These are phyloP conservation scores for Brachionus sp. DNA, from an alignment of 1,140 invertebrate species.

Conservation along the genomic window DNA sequence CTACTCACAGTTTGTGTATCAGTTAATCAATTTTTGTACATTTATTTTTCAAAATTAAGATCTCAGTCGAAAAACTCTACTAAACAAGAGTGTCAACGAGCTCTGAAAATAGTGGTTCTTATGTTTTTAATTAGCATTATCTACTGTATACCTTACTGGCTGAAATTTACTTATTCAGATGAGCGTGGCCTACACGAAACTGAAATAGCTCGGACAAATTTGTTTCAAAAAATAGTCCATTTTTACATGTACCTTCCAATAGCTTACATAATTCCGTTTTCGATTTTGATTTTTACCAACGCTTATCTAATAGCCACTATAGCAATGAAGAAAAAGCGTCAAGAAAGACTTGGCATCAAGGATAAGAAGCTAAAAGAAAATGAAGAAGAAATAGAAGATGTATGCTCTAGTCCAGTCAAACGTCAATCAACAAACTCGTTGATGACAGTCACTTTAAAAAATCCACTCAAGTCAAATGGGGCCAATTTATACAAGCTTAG, in stretches of 20 bases:
- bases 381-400: neutral
- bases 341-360: neutral
- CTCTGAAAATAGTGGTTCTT: neutral
- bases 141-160: conserved; percentile 33
- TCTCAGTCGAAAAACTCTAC: neutral
- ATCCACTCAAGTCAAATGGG: neutral
- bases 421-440: neutral
- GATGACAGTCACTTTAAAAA: conserved; percentile 19
- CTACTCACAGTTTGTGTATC: conserved; percentile 27
- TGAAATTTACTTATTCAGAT: neutral
- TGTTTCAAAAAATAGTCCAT: conserved; percentile 27
- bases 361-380: neutral
- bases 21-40: conserved; percentile 28
- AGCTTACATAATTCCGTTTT: conserved; percentile 27
- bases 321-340: neutral
- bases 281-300: conserved; percentile 32
- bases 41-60: neutral
- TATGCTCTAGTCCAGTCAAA: neutral
- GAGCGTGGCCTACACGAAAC: neutral
- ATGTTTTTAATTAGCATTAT: conserved; percentile 5
- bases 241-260: conserved; percentile 22
- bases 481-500: neutral
- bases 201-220: neutral
- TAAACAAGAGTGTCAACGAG: neutral
- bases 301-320: neutral